Conservation (phyloP, 2,797 vertebrate species). For the Gambusia yucatana region DNA sequence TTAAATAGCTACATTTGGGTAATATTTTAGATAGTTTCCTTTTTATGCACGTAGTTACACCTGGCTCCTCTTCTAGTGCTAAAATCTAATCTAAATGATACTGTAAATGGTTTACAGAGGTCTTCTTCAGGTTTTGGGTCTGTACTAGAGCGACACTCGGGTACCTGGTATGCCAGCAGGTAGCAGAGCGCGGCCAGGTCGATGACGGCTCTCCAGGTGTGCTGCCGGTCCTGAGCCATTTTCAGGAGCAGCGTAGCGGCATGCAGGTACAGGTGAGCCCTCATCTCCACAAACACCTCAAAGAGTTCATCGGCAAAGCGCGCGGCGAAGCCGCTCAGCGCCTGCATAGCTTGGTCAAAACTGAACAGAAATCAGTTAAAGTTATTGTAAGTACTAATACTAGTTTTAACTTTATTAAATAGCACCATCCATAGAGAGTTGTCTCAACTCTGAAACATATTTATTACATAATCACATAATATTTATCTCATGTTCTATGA, state of each 20-base stretch:
- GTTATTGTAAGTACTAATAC: not conserved
- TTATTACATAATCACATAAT: not conserved
- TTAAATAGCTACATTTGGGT: not conserved
- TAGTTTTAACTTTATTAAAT: not conserved
- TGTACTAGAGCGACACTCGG: not conserved
- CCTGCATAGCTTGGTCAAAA: slow-evolving; percentile 90
- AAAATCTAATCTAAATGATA: not conserved
- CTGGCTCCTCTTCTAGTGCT: not conserved
- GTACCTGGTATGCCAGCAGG: slow-evolving; percentile 93
- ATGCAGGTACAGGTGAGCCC: slow-evolving; percentile 93
- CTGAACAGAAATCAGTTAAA: slow-evolving; percentile 64
- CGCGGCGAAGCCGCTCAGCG: slow-evolving; percentile 76
- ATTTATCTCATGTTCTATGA: not conserved
- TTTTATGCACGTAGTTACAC: not conserved
- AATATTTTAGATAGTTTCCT: not conserved
- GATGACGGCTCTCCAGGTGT: slow-evolving; percentile 87
- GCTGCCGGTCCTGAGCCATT: slow-evolving; percentile 86
- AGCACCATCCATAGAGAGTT: not conserved
- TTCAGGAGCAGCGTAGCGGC: slow-evolving; percentile 91
- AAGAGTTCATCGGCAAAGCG: slow-evolving; percentile 84
- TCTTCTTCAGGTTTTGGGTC: not conserved
- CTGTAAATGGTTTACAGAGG: not conserved
- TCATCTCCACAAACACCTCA: slow-evolving; percentile 88
- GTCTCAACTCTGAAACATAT: too few relatives aligned
- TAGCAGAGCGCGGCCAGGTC: slow-evolving; percentile 92